A percentile compares a stretch with the other conserved stretches of the same genome.
phyloP scores from a whole-genome alignment of 2,888 invertebrate species.

The Pyralis farinalis region DNA sequence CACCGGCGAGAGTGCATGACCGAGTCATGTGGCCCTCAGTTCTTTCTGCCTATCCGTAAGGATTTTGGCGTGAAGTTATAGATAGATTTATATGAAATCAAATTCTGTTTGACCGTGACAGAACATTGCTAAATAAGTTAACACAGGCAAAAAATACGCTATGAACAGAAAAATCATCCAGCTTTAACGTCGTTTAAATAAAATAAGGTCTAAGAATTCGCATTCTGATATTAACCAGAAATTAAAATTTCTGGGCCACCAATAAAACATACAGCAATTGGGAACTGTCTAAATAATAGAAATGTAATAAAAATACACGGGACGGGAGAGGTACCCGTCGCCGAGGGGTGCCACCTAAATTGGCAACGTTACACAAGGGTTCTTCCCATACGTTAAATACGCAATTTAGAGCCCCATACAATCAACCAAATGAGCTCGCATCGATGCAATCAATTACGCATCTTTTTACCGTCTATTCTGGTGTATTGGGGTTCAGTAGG shows the following conservation, averaged over 20 bases:
- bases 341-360: constrained; percentile 56
- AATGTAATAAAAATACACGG: constrained; percentile 60
- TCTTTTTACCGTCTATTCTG: constrained; percentile 43
- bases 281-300: constrained; percentile 49
- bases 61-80: no score
- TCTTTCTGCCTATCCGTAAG: no score
- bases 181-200: no score
- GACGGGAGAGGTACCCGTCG: constrained; percentile 19
- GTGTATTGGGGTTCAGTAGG: constrained; percentile 50
- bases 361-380: constrained; percentile 71
- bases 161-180: no score
- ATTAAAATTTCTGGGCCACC: constrained; percentile 1
- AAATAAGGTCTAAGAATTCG: no score
- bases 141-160: no score
- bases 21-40: no score
- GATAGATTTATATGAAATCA: no score
- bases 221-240: no score
- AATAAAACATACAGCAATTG: constrained; percentile 32
- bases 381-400: constrained; percentile 75
- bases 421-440: constrained; percentile 73
- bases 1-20: no score
- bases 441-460: constrained; percentile 74
- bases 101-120: no score
- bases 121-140: no score
- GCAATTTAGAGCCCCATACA: constrained; percentile 72